Evolutionary conservation across 2,113 vertebrate species (phyloP).

Genomic region (Ciconia boyciana): DNA sequence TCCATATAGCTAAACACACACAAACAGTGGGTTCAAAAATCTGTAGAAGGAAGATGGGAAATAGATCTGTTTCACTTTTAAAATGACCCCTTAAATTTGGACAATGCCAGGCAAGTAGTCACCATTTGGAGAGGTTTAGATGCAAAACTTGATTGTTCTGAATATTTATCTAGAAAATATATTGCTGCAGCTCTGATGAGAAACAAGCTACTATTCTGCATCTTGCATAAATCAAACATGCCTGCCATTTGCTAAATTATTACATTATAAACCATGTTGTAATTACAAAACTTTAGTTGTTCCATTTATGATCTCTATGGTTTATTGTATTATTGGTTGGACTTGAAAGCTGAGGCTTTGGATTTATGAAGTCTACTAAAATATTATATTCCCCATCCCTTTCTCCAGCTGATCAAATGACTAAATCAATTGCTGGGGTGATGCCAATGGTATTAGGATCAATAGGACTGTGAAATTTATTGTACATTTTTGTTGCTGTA

Average conservation of each 20-base stretch:
- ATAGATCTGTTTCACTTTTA: neutral
- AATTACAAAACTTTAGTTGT: conserved; percentile 76
- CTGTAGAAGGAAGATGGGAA: neutral
- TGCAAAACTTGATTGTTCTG: neutral
- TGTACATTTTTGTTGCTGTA: conserved; percentile 71
- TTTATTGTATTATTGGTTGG: conserved; percentile 74
- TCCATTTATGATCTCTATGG: conserved; percentile 51
- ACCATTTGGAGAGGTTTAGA: neutral
- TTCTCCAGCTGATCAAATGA: conserved; percentile 71
- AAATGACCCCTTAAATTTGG: neutral
- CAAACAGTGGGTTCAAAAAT: neutral
- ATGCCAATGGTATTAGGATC: conserved; percentile 76
- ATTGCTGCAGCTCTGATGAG: neutral
- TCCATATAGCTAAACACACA: neutral
- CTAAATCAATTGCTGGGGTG: conserved; percentile 76
- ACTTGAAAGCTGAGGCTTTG: conserved; percentile 71
- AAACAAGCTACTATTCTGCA: neutral
- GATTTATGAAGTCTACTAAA: conserved; percentile 80
- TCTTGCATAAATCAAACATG: conserved; percentile 43
- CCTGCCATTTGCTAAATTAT: conserved; percentile 34
- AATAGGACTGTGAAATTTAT: conserved; percentile 78
- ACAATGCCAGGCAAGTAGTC: neutral
- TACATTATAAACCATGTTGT: conserved; percentile 60
- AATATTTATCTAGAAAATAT: neutral
- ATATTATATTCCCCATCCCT: conserved; percentile 68